These are phyloP conservation scores for Globodera ellingtonae DNA, from an alignment of 1,140 invertebrate genomes.

Conservation along the genomic window DNA sequence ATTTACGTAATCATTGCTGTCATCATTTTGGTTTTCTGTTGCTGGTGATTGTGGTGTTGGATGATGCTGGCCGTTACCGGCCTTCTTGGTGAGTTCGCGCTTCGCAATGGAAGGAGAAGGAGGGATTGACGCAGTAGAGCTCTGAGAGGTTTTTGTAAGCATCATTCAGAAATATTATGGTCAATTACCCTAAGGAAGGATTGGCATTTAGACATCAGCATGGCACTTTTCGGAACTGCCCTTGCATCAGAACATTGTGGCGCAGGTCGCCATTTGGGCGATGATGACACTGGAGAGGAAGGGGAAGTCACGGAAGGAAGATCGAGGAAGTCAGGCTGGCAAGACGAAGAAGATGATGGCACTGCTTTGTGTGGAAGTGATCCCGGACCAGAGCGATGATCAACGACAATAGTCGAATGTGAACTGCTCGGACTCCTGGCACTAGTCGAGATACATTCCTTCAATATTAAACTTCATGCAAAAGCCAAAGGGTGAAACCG, in stretches of 20 bases:
- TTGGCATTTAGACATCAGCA: slow-evolving; percentile 15
- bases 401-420: not conserved
- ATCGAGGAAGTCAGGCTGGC: slow-evolving; percentile 5
- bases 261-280: slow-evolving; percentile 6
- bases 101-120: not conserved
- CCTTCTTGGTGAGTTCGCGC: not conserved
- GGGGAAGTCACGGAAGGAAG: slow-evolving; percentile 6
- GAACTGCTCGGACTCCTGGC: not conserved
- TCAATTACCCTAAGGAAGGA: not conserved
- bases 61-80: not conserved
- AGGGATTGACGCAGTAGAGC: not conserved
- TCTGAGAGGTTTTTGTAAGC: not conserved
- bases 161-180: not conserved
- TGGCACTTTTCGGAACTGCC: slow-evolving; percentile 18
- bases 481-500: not conserved
- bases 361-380: not conserved
- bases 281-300: slow-evolving; percentile 13
- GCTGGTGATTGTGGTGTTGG: not conserved
- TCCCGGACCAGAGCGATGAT: not conserved
- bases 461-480: not conserved
- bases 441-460: not conserved
- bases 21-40: not conserved
- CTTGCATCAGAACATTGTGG: slow-evolving; percentile 1
- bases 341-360: not conserved
- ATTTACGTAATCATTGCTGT: not conserved